Percentiles rank a stretch among this genome's conserved stretches.
Conservation (phyloP, 2,888 invertebrate species). For the Bedellia somnulentella region DNA sequence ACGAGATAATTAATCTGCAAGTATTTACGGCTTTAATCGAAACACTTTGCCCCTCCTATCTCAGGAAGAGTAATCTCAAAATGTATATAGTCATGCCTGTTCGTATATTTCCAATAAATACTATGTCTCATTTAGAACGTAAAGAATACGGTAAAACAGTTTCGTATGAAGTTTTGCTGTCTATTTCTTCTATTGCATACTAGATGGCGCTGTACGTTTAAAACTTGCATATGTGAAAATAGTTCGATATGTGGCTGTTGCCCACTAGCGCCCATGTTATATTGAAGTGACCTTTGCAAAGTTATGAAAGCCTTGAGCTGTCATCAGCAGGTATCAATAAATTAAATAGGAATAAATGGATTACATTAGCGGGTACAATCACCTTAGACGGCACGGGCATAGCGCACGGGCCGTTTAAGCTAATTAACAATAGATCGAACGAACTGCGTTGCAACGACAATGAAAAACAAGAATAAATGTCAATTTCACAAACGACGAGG, state of each 20-base stretch:
- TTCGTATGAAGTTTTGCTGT: no score
- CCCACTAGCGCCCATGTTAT: slow-evolving; percentile 19
- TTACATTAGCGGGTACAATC: slow-evolving; percentile 1
- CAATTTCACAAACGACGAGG: slow-evolving; percentile 60
- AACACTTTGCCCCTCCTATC: slow-evolving; percentile 35
- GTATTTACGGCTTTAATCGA: slow-evolving; percentile 63
- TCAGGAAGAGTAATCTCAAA: slow-evolving; percentile 29
- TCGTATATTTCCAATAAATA: neutral
- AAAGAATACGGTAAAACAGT: no score
- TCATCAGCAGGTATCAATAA: neutral
- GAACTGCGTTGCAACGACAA: slow-evolving; percentile 45
- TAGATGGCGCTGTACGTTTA: slow-evolving; percentile 38
- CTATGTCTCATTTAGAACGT: no score
- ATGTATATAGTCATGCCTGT: slow-evolving; percentile 36
- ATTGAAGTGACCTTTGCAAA: slow-evolving; percentile 9
- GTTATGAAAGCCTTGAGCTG: neutral
- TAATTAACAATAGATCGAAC: slow-evolving; percentile 60
- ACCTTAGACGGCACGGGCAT: slow-evolving; percentile 13
- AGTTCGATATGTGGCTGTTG: slow-evolving; percentile 25
- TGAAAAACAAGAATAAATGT: slow-evolving; percentile 62
- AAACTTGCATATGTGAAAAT: slow-evolving; percentile 7
- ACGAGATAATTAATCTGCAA: slow-evolving; percentile 63
- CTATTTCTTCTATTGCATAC: slow-evolving; percentile 29
- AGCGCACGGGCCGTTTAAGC: slow-evolving; percentile 53
- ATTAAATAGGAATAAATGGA: slow-evolving; percentile 3